Conservation (phyloP, 2,797 vertebrate genomes). For the Benthosema pterotum region DNA sequence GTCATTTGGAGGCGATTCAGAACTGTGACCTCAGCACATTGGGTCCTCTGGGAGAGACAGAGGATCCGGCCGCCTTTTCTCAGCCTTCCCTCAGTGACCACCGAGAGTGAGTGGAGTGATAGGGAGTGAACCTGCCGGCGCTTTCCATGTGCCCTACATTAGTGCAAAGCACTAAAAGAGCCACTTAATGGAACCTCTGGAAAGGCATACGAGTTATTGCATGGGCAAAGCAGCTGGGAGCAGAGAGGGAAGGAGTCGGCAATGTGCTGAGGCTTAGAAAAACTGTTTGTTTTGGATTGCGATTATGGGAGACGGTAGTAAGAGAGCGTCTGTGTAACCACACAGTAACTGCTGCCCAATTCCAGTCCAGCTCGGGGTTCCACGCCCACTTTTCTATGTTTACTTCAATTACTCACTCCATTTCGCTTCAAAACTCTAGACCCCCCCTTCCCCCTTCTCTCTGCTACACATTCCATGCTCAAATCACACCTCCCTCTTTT, state of each 20-base stretch:
- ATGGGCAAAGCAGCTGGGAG: constrained; percentile 38
- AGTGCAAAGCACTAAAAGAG: constrained; percentile 64
- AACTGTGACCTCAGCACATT: constrained; percentile 82
- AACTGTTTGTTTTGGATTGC: constrained; percentile 62
- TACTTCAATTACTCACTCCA: constrained; percentile 77
- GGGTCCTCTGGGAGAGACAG: constrained; percentile 75
- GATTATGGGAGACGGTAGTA: constrained; percentile 58
- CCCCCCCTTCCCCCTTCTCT: constrained; percentile 48
- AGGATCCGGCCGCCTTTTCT: constrained; percentile 71
- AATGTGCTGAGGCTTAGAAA: constrained; percentile 22
- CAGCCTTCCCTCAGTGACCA: constrained; percentile 62
- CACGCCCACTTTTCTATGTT: constrained; percentile 70
- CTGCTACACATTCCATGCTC: constrained; percentile 68
- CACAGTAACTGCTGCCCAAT: constrained; percentile 49
- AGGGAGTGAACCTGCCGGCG: constrained; percentile 65
- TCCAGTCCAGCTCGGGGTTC: constrained; percentile 64
- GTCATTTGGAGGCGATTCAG: constrained; percentile 80
- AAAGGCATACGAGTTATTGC: constrained; percentile 64
- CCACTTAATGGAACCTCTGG: constrained; percentile 63
- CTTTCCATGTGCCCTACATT: constrained; percentile 69
- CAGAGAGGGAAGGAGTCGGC: constrained; percentile 14
- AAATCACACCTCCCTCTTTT: constrained; percentile 73
- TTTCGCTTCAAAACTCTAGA: constrained; percentile 68
- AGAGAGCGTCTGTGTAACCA: constrained; percentile 50
- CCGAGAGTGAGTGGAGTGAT: constrained; percentile 70